These are phyloP conservation scores for Diadophis punctatus DNA, from an alignment of 2,113 vertebrate species.

Conservation along the genomic window DNA sequence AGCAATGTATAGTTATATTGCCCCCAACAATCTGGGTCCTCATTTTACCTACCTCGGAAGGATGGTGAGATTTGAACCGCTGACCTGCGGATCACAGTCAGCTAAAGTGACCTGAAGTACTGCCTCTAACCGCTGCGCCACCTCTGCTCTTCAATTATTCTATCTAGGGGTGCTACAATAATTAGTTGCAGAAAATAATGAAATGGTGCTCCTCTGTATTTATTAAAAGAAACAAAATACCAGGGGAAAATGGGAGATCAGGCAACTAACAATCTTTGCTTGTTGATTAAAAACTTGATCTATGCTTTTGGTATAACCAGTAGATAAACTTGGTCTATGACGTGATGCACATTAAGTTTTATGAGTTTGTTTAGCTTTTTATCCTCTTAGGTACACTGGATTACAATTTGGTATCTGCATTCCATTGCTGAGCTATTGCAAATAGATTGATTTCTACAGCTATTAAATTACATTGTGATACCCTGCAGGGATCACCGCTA, in stretches of 20 bases:
- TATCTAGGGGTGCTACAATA: not conserved
- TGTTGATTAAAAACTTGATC: not conserved
- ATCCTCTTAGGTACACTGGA: not conserved
- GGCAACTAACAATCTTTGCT: not conserved
- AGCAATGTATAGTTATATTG: too few relatives aligned
- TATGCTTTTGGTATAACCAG: not conserved
- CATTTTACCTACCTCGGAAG: too few relatives aligned
- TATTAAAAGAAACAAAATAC: not conserved
- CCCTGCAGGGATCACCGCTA: not conserved
- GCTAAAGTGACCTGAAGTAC: too few relatives aligned
- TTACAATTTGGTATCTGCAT: not conserved
- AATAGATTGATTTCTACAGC: not conserved
- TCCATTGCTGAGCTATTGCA: not conserved
- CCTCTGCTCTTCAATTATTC: too few relatives aligned
- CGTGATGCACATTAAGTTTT: not conserved
- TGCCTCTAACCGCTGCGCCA: too few relatives aligned
- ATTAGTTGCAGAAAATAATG: not conserved
- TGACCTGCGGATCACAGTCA: too few relatives aligned
- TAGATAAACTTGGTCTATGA: not conserved
- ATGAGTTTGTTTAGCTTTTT: not conserved
- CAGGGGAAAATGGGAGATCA: not conserved
- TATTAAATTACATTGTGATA: not conserved
- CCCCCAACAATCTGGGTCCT: too few relatives aligned
- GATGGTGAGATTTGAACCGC: too few relatives aligned
- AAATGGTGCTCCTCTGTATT: not conserved